A percentile compares a stretch with the other conserved stretches of the same genome.
Evolutionary conservation across 1,140 invertebrate species (phyloP).

Genomic region (Whitmania pigra): DNA sequence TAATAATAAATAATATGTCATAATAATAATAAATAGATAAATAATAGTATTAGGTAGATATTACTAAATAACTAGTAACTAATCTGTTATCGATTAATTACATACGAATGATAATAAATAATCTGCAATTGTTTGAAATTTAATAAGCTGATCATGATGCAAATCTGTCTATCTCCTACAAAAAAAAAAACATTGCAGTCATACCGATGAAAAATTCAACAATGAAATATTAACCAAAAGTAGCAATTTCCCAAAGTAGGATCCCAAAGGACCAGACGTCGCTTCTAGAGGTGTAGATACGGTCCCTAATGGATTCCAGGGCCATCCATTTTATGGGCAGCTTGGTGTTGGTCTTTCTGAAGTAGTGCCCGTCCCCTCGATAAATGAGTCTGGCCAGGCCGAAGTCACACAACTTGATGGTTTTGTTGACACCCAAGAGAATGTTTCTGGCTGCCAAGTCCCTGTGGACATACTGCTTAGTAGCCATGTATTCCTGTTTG

Average conservation of each 20-base stretch:
- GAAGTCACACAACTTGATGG: constrained; percentile 62
- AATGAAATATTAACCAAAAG: constrained; percentile 57
- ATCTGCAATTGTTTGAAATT: no score
- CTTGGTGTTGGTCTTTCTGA: constrained; percentile 39
- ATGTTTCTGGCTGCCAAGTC: constrained; percentile 92
- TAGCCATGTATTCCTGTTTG: constrained; percentile 69
- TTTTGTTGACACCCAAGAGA: constrained; percentile 78
- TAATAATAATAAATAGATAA: no score
- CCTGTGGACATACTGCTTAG: constrained; percentile 88
- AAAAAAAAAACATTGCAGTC: no score
- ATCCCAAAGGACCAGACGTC: constrained; percentile 87
- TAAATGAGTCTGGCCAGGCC: constrained; percentile 17
- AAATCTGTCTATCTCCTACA: no score
- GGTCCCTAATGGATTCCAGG: constrained; percentile 73
- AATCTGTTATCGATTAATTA: no score
- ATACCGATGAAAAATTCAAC: no score
- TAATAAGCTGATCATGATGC: no score
- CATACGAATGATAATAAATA: no score
- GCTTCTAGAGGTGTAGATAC: constrained; percentile 74
- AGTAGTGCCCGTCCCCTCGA: constrained; percentile 38
- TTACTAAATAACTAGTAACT: no score
- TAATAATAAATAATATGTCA: no score
- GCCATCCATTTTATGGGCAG: constrained; percentile 85
- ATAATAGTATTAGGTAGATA: no score
- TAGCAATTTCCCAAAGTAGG: constrained; percentile 87